Percentiles rank a stretch among this genome's conserved stretches.
Conservation (phyloP, 1,140 invertebrate genomes). For the Ips nitidus region DNA sequence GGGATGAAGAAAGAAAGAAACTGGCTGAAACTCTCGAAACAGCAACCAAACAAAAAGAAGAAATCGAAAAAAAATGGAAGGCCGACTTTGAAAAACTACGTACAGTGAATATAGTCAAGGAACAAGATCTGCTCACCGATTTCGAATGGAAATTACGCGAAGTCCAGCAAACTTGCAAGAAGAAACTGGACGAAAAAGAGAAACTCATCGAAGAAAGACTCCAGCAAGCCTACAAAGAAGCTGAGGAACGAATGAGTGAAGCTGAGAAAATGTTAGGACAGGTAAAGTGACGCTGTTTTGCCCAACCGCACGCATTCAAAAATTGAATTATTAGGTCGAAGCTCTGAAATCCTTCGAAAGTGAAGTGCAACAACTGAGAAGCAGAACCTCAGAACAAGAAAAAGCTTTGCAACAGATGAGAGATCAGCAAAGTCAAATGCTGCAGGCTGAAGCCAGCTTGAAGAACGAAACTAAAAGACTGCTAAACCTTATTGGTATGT, state of each 20-base stretch:
- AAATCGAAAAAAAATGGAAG: conserved; percentile 62
- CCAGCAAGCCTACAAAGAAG: conserved; percentile 54
- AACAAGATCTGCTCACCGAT: conserved; percentile 66
- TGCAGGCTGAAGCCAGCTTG: conserved; percentile 57
- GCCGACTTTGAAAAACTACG: conserved; percentile 64
- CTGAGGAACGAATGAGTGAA: conserved; percentile 52
- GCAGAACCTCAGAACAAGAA: conserved; percentile 61
- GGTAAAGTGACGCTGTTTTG: conserved; percentile 35
- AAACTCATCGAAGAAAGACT: conserved; percentile 55
- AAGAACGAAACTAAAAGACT: conserved; percentile 59
- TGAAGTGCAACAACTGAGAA: conserved; percentile 61
- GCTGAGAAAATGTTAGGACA: conserved; percentile 54
- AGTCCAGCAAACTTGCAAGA: conserved; percentile 64
- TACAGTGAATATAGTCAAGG: conserved; percentile 59
- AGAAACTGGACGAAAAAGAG: conserved; percentile 60
- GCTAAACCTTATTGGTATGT: conserved; percentile 49
- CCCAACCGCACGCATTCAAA: too few species aligned
- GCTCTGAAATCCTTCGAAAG: conserved; percentile 61
- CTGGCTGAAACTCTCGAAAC: conserved; percentile 62
- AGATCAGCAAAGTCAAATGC: conserved; percentile 60
- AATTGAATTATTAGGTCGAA: conserved; percentile 48
- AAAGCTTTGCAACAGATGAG: conserved; percentile 58
- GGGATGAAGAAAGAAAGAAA: conserved; percentile 55
- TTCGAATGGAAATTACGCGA: conserved; percentile 71
- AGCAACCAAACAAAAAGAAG: conserved; percentile 59